These are phyloP conservation scores for Ceraclea dissimilis DNA, from an alignment of 2,888 invertebrate species.

Conservation along the genomic window DNA sequence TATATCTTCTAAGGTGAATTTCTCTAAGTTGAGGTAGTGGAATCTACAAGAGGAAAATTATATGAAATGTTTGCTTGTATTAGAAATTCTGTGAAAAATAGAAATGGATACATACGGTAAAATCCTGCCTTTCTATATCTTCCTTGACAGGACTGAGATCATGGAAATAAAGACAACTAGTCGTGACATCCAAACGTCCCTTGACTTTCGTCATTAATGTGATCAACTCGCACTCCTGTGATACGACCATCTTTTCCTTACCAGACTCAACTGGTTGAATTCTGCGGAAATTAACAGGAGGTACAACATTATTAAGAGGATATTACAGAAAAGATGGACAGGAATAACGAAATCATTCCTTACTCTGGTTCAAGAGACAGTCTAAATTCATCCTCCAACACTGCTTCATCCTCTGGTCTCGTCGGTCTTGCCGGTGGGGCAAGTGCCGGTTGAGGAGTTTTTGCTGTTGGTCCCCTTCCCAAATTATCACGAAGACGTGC, in stretches of 20 bases:
- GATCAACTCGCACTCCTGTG: conserved; percentile 55
- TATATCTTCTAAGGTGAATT: conserved; percentile 57
- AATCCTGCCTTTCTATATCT: conserved; percentile 43
- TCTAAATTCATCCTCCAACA: conserved; percentile 23
- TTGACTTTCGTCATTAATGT: conserved; percentile 52
- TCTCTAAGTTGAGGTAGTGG: conserved; percentile 50
- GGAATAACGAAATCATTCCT: too few relatives aligned
- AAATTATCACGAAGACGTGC: conserved; percentile 52
- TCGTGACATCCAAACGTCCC: conserved; percentile 55
- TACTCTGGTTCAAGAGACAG: conserved; percentile 23
- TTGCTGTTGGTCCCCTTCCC: conserved; percentile 27
- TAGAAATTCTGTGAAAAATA: neutral
- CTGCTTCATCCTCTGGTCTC: conserved; percentile 17
- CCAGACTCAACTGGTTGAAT: conserved; percentile 33
- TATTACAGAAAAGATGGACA: too few relatives aligned
- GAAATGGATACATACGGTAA: conserved; percentile 32
- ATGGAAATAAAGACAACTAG: conserved; percentile 50
- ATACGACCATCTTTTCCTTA: conserved; percentile 50
- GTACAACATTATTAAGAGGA: neutral
- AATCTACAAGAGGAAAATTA: conserved; percentile 37
- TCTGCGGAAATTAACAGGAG: conserved; percentile 16
- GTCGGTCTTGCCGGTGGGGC: conserved; percentile 18
- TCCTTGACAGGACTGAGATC: conserved; percentile 49
- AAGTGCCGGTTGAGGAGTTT: conserved; percentile 10
- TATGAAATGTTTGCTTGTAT: neutral